Evolutionary conservation across 2,888 invertebrate species (phyloP), one percentile per base, ranked within the genome.

Genomic region (Polyommatus iphigenia): DNA sequence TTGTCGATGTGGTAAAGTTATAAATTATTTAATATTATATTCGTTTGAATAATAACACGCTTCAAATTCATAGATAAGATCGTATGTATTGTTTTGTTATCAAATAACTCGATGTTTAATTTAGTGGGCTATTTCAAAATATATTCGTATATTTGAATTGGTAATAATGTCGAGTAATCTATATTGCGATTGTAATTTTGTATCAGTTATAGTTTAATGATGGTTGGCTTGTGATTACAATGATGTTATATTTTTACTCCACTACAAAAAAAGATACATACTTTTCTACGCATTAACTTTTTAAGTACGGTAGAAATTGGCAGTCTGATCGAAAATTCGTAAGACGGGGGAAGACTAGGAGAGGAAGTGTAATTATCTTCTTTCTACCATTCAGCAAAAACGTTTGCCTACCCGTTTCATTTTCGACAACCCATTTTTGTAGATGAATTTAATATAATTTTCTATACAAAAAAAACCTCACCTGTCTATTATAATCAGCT

Each of bases 401-500:
- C 6, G 36, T 6, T 6, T 36, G 36, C 36, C 6, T 36, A 36
- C 36, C 36, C 6, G 36, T 36, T 36, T 6, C 6, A 6, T 36
- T 36, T 13, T 18, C 5, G 32, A 32, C 32, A 32, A 32, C 32
- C 32, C 32, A 32, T 32, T 32, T 32, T 32, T 29, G 29, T 1
- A 29, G 29, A 29, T 29, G 29, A 29, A 29, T n/a, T 32, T 3
- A 32, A 32, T 32, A 32, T 32, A 32, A 32, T 32, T 32, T 32
- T 32, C 32, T 32, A 32, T 3, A 32, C 32, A 32, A 32, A 32
- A 32, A 32, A 29, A 71, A 72, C 8, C n/a, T 75, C 83, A 93
- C 91, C 95, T 95, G 85, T 95, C 95, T 92, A 94, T 95, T 79
- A 95, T 81, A 3, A 86, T 84, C 80, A 95, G 95, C 78, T 95